Conservation (phyloP, 2,113 vertebrate genomes). For the Jaculus jaculus region DNA sequence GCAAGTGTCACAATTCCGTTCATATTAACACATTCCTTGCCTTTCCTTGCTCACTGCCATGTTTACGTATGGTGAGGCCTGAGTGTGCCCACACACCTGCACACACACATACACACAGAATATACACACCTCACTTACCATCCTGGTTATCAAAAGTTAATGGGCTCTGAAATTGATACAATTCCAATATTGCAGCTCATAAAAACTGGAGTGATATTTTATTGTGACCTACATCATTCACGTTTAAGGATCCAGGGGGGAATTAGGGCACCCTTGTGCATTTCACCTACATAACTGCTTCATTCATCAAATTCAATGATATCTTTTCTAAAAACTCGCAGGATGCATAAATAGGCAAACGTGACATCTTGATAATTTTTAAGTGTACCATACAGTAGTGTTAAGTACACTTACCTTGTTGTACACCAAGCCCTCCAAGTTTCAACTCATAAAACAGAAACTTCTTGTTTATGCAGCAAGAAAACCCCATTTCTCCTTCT, state of each 20-base stretch:
- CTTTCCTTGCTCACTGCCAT: slow-evolving; percentile 38
- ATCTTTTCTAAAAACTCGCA: neutral
- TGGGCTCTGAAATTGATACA: slow-evolving; percentile 85
- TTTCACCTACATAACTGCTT: slow-evolving; percentile 21
- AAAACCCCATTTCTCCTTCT: neutral
- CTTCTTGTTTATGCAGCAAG: neutral
- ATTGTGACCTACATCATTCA: slow-evolving; percentile 81
- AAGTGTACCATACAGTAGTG: neutral
- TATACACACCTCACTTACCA: slow-evolving; percentile 66
- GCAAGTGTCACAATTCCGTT: slow-evolving; percentile 31
- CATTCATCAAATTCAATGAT: slow-evolving; percentile 3
- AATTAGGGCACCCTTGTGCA: slow-evolving; percentile 73
- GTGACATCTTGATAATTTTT: neutral
- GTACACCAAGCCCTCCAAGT: neutral
- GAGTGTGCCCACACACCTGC: neutral
- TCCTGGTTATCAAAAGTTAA: slow-evolving; percentile 84
- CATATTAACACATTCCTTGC: slow-evolving; percentile 56
- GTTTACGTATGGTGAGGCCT: slow-evolving; percentile 35
- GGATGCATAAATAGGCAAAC: neutral
- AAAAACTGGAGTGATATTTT: slow-evolving; percentile 78
- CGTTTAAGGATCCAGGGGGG: slow-evolving; percentile 70
- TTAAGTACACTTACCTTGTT: neutral
- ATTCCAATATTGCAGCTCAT: slow-evolving; percentile 80
- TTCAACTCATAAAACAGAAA: slow-evolving; percentile 23
- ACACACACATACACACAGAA: slow-evolving; percentile 14